phyloP scores from a whole-genome alignment of 2,797 vertebrate species.

The Eleutherodactylus coqui region DNA sequence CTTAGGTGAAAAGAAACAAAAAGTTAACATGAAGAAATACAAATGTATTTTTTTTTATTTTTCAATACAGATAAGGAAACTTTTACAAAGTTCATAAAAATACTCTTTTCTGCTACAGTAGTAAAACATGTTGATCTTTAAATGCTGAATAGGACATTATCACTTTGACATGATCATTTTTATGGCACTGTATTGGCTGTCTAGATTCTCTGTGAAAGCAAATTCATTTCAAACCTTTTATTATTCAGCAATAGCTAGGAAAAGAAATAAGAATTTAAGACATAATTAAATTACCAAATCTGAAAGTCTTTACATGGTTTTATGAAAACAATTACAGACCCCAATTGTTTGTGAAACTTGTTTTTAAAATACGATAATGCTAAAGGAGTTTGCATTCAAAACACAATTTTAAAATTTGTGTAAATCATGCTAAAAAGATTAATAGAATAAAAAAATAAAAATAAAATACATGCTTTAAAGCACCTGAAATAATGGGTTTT shows the following conservation, averaged over 20 bases:
- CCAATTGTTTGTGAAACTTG: neutral
- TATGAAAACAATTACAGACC: neutral
- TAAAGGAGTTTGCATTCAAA: neutral
- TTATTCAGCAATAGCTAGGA: neutral
- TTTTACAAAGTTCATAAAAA: conserved; percentile 58
- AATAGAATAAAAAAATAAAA: neutral
- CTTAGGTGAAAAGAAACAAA: neutral
- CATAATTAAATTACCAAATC: neutral
- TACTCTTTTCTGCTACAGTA: conserved; percentile 48
- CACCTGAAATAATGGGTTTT: neutral
- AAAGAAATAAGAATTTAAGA: neutral
- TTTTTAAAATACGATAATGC: neutral
- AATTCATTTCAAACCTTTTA: neutral
- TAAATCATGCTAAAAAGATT: neutral
- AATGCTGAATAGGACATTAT: neutral
- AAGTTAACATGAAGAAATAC: conserved; percentile 12
- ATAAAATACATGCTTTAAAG: conserved; percentile 2
- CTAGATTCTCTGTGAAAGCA: neutral
- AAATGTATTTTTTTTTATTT: conserved; percentile 27
- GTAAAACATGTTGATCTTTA: conserved; percentile 31
- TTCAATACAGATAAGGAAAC: conserved; percentile 46
- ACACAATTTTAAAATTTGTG: neutral
- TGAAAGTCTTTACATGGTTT: neutral
- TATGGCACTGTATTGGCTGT: conserved; percentile 3
- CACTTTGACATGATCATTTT: neutral